A percentile compares a stretch with the other conserved stretches of the same genome.
Conservation (phyloP, 2,797 vertebrate species). For the Pseudochaenichthys georgianus region DNA sequence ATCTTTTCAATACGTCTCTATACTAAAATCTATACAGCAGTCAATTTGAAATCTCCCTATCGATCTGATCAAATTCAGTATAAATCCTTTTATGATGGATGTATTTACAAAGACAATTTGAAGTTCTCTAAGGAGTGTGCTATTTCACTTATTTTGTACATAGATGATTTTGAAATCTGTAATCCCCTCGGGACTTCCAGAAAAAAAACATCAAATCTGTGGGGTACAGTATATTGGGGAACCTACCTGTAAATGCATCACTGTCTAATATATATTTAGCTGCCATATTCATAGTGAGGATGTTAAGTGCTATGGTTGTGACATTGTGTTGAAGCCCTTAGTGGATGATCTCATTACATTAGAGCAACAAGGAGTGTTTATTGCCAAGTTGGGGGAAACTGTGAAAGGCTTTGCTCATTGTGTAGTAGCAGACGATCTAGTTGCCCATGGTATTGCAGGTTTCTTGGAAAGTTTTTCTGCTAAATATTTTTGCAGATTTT, state of each 20-base stretch:
- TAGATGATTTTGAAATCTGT: too few species aligned
- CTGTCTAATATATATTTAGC: constrained; percentile 28
- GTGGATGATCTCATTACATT: background rate
- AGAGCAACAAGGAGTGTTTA: background rate
- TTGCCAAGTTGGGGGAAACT: constrained; percentile 23
- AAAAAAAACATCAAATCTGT: constrained; percentile 20
- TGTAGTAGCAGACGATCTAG: constrained; percentile 10
- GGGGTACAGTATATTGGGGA: constrained; percentile 14
- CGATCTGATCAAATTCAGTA: too few species aligned
- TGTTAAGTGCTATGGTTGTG: constrained; percentile 11
- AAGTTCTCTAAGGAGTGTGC: too few species aligned
- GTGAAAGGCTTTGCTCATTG: constrained; percentile 18
- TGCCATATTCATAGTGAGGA: constrained; percentile 13
- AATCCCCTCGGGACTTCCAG: background rate
- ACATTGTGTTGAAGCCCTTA: background rate
- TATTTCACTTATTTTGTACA: too few species aligned
- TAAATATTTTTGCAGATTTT: constrained; percentile 17
- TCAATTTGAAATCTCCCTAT: too few species aligned
- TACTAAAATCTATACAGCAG: too few species aligned
- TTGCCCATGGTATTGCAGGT: background rate
- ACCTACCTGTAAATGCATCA: constrained; percentile 1
- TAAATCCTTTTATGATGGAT: too few species aligned
- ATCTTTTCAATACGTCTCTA: too few species aligned
- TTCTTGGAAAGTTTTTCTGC: constrained; percentile 9
- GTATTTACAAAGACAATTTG: too few species aligned